Evolutionary conservation across 2,113 vertebrate genomes (phyloP), one percentile per base, ranked within the genome.

Genomic region (Panthera uncia): DNA sequence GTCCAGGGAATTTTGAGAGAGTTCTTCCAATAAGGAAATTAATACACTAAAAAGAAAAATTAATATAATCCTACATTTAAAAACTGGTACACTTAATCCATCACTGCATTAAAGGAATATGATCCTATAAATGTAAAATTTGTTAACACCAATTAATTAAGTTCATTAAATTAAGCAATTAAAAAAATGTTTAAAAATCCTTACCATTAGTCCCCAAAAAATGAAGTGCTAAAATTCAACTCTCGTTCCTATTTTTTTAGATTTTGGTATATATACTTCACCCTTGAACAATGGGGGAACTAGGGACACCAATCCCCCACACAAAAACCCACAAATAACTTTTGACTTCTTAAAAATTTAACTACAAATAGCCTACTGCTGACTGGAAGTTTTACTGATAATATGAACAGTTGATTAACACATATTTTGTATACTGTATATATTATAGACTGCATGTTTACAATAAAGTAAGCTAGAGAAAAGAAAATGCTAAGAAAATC

Each of bases 51-150:
- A 76, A 76, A 16, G 25, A 13, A 76, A 57, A 79, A 27, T 31
- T 31, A 79, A 14, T 21, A 14, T 80, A n/a, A 81, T n/a, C 10
- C 65, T 95, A 81, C 73, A 63, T 71, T 48, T 71, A 65, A 87
- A 91, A 85, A 73, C 38, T 92, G 33, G 45, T 41, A 0, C 12
- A 92, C 48, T 80, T 52, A 79, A 69, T 69, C 63, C 55, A 68
- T 16, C 7, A 71, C 31, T 27, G 50, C 29, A 71, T 91, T 71
- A 65, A 66, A 52, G 68, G 41, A 92, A 48, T 71, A 80, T 36
- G 61, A 87, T 61, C n/a, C 45, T 87, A 63, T n/a, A 95, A 81
- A n/a, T 71, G 27, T 65, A 48, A 95, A 87, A 81, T 85, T 61
- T 91, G 13, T 36, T 69, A 74, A 57, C 27, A 57, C n/a, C 57